These are phyloP conservation scores for Ceratina calcarata DNA, from an alignment of 1,140 invertebrate genomes.

Conservation along the genomic window DNA sequence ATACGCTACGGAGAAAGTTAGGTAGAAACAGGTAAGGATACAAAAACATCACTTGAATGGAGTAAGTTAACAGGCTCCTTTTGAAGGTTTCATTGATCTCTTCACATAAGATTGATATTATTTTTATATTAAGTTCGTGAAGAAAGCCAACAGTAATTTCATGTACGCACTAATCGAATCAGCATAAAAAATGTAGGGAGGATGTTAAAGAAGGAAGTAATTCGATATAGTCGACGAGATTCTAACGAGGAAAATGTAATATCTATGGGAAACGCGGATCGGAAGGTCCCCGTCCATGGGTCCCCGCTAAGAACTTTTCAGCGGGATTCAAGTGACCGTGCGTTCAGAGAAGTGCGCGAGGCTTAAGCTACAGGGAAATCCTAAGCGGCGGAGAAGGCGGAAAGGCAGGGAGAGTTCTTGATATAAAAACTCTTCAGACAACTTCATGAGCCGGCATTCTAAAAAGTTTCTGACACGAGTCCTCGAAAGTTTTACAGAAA, in stretches of 20 bases:
- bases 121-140: too few species aligned
- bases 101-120: too few species aligned
- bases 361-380: conserved; percentile 54
- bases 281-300: conserved; percentile 40
- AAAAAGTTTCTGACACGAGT: conserved; percentile 57
- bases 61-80: too few species aligned
- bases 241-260: conserved; percentile 28
- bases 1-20: neutral
- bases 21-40: neutral
- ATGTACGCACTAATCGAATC: too few species aligned
- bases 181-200: too few species aligned
- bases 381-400: neutral
- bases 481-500: conserved; percentile 59
- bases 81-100: too few species aligned
- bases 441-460: conserved; percentile 57
- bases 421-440: conserved; percentile 62
- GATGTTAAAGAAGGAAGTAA: too few species aligned
- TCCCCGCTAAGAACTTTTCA: conserved; percentile 53
- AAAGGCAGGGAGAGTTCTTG: conserved; percentile 44
- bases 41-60: too few species aligned
- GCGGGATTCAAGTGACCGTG: conserved; percentile 52
- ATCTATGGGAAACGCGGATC: conserved; percentile 29
- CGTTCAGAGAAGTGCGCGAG: conserved; percentile 44
- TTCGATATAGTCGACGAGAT: too few species aligned
- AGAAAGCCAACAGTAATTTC: too few species aligned